Conservation (phyloP, 2,797 vertebrate genomes). For the Orientallactaga sibirica region DNA sequence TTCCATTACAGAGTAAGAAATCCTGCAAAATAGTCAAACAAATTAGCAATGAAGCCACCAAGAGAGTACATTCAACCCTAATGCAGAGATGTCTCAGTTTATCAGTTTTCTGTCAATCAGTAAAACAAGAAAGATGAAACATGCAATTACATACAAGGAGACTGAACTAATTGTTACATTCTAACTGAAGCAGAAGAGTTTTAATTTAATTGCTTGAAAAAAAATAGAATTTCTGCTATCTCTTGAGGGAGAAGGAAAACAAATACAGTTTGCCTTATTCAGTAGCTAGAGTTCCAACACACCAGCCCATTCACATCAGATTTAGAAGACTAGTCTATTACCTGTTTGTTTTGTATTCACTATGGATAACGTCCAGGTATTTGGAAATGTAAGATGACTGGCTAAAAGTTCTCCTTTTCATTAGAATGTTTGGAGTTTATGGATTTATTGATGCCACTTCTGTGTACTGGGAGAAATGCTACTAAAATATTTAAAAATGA, state of each 20-base stretch:
- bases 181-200: constrained; percentile 67
- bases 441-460: constrained; percentile 29
- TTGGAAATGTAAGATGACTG: constrained; percentile 28
- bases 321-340: neutral
- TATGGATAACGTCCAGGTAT: neutral
- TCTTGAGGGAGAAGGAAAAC: constrained; percentile 49
- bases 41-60: constrained; percentile 66
- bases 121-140: constrained; percentile 72
- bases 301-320: constrained; percentile 4
- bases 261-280: constrained; percentile 47
- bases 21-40: constrained; percentile 76
- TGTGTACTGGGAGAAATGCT: neutral
- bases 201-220: constrained; percentile 75
- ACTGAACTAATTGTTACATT: constrained; percentile 69
- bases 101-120: constrained; percentile 79
- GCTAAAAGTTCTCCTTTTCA: constrained; percentile 12
- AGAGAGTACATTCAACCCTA: constrained; percentile 50
- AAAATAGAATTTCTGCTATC: constrained; percentile 70
- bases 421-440: neutral
- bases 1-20: constrained; percentile 77
- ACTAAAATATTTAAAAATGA: constrained; percentile 4
- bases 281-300: neutral
- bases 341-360: neutral
- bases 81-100: constrained; percentile 66
- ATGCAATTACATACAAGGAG: constrained; percentile 64